Evolutionary conservation across 2,888 invertebrate genomes (phyloP).

Genomic region (Dendrolimus houi): DNA sequence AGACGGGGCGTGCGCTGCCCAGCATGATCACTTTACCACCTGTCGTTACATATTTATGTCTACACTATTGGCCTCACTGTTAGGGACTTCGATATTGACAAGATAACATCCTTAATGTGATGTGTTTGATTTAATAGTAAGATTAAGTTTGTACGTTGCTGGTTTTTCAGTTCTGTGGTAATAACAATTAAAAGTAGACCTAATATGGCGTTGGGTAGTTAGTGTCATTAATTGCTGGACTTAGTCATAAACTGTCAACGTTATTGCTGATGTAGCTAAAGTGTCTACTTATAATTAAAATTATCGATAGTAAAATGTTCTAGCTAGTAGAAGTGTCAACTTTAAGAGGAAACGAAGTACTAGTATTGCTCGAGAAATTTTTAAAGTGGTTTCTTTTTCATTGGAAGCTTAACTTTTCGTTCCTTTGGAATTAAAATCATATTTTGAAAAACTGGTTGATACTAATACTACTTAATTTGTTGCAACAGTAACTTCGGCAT

Average conservation of each 20-base stretch:
- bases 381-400: too few relatives aligned
- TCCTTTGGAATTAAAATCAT: too few relatives aligned
- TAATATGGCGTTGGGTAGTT: constrained; percentile 14
- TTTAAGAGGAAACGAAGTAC: background rate
- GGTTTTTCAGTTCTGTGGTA: constrained; percentile 45
- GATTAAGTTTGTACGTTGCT: constrained; percentile 64
- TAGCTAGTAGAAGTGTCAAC: background rate
- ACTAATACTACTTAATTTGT: too few relatives aligned
- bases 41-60: constrained; percentile 77
- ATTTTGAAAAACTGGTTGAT: too few relatives aligned
- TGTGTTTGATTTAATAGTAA: constrained; percentile 78
- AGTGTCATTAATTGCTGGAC: background rate
- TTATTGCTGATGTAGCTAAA: background rate
- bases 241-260: background rate
- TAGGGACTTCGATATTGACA: constrained; percentile 76
- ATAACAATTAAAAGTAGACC: constrained; percentile 48
- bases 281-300: background rate
- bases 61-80: constrained; percentile 76
- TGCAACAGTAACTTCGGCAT: too few relatives aligned
- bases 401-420: too few relatives aligned
- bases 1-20: constrained; percentile 65
- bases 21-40: constrained; percentile 75
- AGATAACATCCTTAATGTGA: constrained; percentile 78
- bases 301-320: background rate
- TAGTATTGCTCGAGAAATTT: background rate